Conservation (phyloP, 2,888 invertebrate species). For the Autographa gamma region DNA sequence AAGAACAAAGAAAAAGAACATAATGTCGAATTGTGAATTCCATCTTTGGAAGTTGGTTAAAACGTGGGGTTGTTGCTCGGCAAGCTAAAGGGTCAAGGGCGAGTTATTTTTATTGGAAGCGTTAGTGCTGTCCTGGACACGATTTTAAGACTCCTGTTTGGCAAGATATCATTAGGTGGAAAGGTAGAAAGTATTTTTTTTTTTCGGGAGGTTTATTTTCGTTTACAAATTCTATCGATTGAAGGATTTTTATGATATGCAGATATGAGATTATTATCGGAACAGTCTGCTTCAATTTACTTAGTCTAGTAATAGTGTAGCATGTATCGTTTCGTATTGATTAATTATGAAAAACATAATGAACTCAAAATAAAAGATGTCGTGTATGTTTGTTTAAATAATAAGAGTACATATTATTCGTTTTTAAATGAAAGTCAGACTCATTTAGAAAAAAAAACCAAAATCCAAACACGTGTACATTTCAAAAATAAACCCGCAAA, state of each 20-base stretch:
- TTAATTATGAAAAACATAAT: no score
- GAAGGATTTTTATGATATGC: no score
- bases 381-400: no score
- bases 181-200: neutral
- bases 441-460: no score
- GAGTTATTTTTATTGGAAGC: conserved; percentile 4
- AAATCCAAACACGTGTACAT: neutral
- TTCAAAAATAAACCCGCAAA: conserved; percentile 4
- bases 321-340: no score
- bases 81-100: neutral
- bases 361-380: no score
- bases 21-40: neutral
- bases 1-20: neutral
- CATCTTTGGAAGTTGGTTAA: neutral
- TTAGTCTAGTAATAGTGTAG: no score
- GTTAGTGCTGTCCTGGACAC: conserved; percentile 1
- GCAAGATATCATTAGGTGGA: conserved; percentile 28
- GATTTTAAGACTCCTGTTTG: conserved; percentile 42
- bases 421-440: no score
- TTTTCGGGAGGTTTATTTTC: no score
- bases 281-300: no score
- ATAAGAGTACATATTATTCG: no score
- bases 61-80: neutral
- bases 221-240: neutral
- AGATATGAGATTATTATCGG: no score